These are phyloP conservation scores for Hirtodrosophila alboralis DNA, from an alignment of 2,888 invertebrate species.

Conservation along the genomic window DNA sequence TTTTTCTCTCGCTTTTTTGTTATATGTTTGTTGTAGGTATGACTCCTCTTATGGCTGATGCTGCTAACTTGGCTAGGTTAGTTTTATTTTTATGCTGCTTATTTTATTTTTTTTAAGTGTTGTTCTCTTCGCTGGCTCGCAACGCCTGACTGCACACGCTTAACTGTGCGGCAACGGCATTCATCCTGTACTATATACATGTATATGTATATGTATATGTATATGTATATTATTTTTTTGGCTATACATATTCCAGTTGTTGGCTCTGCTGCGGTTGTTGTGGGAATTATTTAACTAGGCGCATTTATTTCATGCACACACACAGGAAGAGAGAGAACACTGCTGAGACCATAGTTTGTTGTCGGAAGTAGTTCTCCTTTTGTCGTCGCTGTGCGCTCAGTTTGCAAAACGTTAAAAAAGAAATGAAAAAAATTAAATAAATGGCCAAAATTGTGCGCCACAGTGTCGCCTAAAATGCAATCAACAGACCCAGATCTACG, in stretches of 20 bases:
- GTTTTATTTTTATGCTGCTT: constrained; percentile 55
- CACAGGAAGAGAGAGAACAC: constrained; percentile 1
- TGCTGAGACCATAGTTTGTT: constrained; percentile 32
- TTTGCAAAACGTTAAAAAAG: constrained; percentile 31
- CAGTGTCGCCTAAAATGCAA: constrained; percentile 71
- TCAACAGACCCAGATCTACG: constrained; percentile 68
- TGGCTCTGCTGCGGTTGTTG: constrained; percentile 49
- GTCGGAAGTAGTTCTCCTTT: constrained; percentile 61
- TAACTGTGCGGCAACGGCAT: constrained; percentile 52
- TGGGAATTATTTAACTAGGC: constrained; percentile 70
- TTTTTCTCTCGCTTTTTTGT: constrained; percentile 7
- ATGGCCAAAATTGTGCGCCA: constrained; percentile 62
- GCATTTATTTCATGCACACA: constrained; percentile 49
- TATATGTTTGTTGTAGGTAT: constrained; percentile 11
- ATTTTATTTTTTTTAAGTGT: constrained; percentile 13
- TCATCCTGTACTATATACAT: constrained; percentile 34
- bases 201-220: constrained; percentile 10
- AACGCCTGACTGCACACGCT: constrained; percentile 57
- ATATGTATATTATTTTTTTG: constrained; percentile 22
- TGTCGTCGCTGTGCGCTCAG: constrained; percentile 42
- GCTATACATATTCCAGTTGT: constrained; percentile 26
- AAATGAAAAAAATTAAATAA: constrained; percentile 36
- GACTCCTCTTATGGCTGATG: constrained; percentile 23
- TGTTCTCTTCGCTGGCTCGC: constrained; percentile 39
- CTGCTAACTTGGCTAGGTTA: constrained; percentile 39